Evolutionary conservation across 2,888 invertebrate species (phyloP).

Genomic region (Atherix ibis): DNA sequence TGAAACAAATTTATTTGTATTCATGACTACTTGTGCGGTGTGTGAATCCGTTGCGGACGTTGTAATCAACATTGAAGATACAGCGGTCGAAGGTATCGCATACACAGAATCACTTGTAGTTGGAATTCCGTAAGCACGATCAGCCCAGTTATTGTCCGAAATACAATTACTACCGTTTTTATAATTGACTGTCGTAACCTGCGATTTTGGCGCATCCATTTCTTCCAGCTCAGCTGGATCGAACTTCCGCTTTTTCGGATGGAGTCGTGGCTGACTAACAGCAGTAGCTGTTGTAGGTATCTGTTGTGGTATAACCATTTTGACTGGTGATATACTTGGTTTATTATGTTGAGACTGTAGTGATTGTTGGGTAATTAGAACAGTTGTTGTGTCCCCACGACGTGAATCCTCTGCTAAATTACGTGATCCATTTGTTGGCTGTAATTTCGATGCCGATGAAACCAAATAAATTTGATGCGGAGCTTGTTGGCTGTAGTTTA

Average conservation of each 20-base stretch:
- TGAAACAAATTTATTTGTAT: no score
- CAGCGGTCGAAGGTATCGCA: slow-evolving; percentile 13
- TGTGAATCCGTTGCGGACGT: slow-evolving; percentile 4
- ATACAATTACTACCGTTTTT: slow-evolving; percentile 36
- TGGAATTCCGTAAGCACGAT: slow-evolving; percentile 6
- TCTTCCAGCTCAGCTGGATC: slow-evolving; percentile 32
- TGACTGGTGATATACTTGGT: slow-evolving; percentile 9
- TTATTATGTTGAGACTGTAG: slow-evolving; percentile 14
- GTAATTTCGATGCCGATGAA: slow-evolving; percentile 8
- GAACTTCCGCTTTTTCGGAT: slow-evolving; percentile 70
- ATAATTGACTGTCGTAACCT: slow-evolving; percentile 34
- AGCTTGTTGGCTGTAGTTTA: slow-evolving; percentile 26
- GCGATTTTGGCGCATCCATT: slow-evolving; percentile 11
- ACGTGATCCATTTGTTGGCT: slow-evolving; percentile 31
- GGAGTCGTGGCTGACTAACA: slow-evolving; percentile 36
- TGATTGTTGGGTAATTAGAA: slow-evolving; percentile 7
- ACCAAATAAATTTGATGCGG: slow-evolving; percentile 15
- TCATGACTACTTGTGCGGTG: no score
- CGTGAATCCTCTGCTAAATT: slow-evolving; percentile 20
- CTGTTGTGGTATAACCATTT: slow-evolving; percentile 34
- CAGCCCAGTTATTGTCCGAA: slow-evolving; percentile 6
- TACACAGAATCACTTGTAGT: slow-evolving; percentile 14
- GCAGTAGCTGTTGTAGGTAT: slow-evolving; percentile 34
- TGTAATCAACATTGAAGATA: slow-evolving; percentile 15
- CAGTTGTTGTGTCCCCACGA: slow-evolving; percentile 17